Conservation (phyloP, 2,797 vertebrate species). For the Rhinatrema bivittatum region DNA sequence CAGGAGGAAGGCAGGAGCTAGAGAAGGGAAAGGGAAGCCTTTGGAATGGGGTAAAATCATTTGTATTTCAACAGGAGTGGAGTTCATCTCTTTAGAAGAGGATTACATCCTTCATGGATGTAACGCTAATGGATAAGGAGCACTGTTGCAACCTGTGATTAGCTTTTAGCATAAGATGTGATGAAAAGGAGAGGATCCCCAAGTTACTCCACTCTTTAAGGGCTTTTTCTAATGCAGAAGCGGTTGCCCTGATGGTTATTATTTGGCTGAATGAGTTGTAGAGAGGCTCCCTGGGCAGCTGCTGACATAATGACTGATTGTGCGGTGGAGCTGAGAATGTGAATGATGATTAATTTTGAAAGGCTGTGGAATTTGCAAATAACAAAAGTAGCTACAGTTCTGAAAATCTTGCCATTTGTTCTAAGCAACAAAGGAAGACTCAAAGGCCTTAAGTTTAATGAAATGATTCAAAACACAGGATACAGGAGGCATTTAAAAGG, state of each 20-base stretch:
- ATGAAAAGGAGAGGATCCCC: constrained; percentile 11
- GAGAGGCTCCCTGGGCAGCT: constrained; percentile 49
- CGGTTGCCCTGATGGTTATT: constrained; percentile 41
- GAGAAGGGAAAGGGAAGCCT: constrained; percentile 6
- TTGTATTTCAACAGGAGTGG: too few species aligned
- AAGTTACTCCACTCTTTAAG: constrained; percentile 3
- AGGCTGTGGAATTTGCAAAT: constrained; percentile 52
- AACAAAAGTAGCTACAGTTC: constrained; percentile 53
- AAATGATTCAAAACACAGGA: constrained; percentile 58
- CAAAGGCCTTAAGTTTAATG: constrained; percentile 56
- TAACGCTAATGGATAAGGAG: constrained; percentile 8
- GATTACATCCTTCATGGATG: constrained; percentile 5
- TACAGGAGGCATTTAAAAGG: constrained; percentile 48
- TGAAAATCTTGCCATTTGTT: constrained; percentile 58
- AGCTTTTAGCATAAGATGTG: not conserved
- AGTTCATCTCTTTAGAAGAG: constrained; percentile 7
- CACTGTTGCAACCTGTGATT: not conserved
- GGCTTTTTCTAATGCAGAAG: too few species aligned
- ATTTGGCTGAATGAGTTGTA: constrained; percentile 55
- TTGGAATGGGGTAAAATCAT: constrained; percentile 15
- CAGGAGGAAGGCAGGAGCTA: too few species aligned
- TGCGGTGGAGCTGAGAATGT: constrained; percentile 43
- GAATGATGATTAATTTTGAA: constrained; percentile 59
- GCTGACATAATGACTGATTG: constrained; percentile 63
- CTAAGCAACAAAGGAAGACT: constrained; percentile 53